These are phyloP conservation scores for Chaetodon auriga DNA, from an alignment of 2,113 vertebrate species.

Conservation along the genomic window DNA sequence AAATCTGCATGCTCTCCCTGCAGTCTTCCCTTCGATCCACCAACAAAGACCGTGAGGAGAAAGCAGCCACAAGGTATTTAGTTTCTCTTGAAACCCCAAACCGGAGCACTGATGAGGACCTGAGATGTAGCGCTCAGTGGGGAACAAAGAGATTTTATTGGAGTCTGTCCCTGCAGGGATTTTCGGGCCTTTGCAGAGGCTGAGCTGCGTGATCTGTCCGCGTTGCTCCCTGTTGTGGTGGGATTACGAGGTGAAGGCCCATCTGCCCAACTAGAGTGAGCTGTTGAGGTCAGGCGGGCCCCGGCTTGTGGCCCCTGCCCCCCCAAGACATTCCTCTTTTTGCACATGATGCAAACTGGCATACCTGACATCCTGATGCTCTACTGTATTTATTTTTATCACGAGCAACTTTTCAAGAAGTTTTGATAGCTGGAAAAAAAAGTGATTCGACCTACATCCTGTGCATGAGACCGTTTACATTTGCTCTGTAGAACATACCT, in stretches of 20 bases:
- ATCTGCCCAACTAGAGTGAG: slow-evolving; percentile 48
- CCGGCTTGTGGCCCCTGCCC: slow-evolving; percentile 21
- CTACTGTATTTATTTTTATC: neutral
- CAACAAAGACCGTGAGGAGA: slow-evolving; percentile 40
- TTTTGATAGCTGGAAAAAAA: neutral
- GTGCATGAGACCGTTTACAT: slow-evolving; percentile 28
- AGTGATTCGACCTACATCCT: neutral
- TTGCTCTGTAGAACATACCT: slow-evolving; percentile 21
- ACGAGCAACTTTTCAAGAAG: neutral
- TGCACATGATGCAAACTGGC: neutral
- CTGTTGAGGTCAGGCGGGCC: slow-evolving; percentile 65
- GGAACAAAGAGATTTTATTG: slow-evolving; percentile 82
- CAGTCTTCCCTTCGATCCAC: slow-evolving; percentile 30
- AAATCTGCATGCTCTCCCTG: slow-evolving; percentile 47
- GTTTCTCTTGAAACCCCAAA: slow-evolving; percentile 70
- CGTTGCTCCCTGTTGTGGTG: slow-evolving; percentile 61
- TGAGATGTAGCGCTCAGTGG: slow-evolving; percentile 60
- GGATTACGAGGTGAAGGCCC: slow-evolving; percentile 71
- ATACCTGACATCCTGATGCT: neutral
- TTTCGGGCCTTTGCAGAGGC: slow-evolving; percentile 61
- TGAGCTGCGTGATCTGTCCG: slow-evolving; percentile 59
- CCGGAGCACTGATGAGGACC: slow-evolving; percentile 66
- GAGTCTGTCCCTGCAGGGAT: slow-evolving; percentile 71
- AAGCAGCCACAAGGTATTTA: slow-evolving; percentile 52
- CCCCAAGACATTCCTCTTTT: slow-evolving; percentile 41